phyloP scores from a whole-genome alignment of 35 echinoderm and acorn worm genomes.

The Eucidaris tribuloides region DNA sequence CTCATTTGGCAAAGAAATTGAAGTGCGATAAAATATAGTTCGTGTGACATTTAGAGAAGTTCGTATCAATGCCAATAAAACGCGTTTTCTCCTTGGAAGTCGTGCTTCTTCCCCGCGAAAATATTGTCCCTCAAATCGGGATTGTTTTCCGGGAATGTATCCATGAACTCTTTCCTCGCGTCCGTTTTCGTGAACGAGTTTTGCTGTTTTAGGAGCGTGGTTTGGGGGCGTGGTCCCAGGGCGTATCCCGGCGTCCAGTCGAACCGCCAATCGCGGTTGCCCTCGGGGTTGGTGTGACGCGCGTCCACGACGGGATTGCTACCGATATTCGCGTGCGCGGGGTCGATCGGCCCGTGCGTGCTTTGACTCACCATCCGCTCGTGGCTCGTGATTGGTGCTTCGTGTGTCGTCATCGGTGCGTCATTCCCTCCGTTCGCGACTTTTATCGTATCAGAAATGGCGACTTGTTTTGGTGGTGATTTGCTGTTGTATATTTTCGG shows the following conservation, averaged over 20 bases:
- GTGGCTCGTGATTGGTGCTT: conserved; percentile 7
- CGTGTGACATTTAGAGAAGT: neutral
- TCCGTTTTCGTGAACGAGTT: conserved; percentile 87
- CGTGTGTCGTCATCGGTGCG: conserved; percentile 22
- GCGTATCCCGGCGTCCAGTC: conserved; percentile 77
- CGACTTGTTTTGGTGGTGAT: conserved; percentile 24
- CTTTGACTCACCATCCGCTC: conserved; percentile 16
- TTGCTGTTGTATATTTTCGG: conserved; percentile 56
- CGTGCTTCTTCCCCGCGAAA: conserved; percentile 73
- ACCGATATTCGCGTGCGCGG: conserved; percentile 39
- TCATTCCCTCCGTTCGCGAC: conserved; percentile 61
- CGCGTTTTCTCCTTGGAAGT: conserved; percentile 80
- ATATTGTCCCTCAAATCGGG: conserved; percentile 91
- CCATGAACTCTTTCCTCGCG: conserved; percentile 44
- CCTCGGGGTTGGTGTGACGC: conserved; percentile 68
- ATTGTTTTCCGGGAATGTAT: conserved; percentile 68
- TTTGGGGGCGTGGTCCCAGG: conserved; percentile 58
- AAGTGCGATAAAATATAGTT: neutral
- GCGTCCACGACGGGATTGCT: conserved; percentile 58
- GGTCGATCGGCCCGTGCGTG: conserved; percentile 40
- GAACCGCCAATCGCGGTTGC: conserved; percentile 44
- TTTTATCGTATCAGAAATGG: conserved; percentile 44
- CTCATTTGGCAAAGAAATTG: neutral
- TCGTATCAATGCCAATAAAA: conserved; percentile 86
- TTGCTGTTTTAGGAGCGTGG: conserved; percentile 71